Percentiles rank a stretch among this genome's conserved stretches.
Evolutionary conservation across 2,888 invertebrate genomes (phyloP).

Genomic region (Lydus trimaculatus): DNA sequence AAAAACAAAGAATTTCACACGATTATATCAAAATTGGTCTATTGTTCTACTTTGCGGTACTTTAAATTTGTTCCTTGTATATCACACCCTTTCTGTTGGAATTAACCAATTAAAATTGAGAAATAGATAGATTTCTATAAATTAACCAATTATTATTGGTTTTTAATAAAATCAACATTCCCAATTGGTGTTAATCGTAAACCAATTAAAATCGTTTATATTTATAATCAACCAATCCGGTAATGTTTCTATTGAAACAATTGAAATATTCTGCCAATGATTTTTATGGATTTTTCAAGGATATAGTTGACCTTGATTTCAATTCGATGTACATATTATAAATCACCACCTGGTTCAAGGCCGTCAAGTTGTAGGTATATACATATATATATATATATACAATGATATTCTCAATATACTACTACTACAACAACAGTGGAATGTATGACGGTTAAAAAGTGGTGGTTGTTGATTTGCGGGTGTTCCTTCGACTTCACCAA

Average conservation of each 20-base stretch:
- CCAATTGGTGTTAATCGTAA: neutral
- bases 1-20: neutral
- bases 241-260: neutral
- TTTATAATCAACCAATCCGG: neutral
- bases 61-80: neutral
- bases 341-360: conserved; percentile 28
- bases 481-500: conserved; percentile 42
- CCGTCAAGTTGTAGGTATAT: conserved; percentile 33
- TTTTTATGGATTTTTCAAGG: conserved; percentile 1
- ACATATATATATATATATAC: too few species aligned
- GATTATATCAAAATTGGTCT: neutral
- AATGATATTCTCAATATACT: neutral
- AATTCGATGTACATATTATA: conserved; percentile 16
- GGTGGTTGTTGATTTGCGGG: conserved; percentile 45
- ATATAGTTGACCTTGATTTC: neutral
- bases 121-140: too few species aligned
- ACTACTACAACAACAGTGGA: conserved; percentile 29
- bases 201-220: neutral
- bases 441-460: conserved; percentile 36
- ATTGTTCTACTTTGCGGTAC: neutral
- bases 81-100: too few species aligned
- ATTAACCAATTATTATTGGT: too few species aligned
- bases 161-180: too few species aligned
- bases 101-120: too few species aligned
- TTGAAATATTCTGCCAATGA: neutral